Conservation (phyloP, 1,140 invertebrate species). For the Drosophila watanabei region DNA sequence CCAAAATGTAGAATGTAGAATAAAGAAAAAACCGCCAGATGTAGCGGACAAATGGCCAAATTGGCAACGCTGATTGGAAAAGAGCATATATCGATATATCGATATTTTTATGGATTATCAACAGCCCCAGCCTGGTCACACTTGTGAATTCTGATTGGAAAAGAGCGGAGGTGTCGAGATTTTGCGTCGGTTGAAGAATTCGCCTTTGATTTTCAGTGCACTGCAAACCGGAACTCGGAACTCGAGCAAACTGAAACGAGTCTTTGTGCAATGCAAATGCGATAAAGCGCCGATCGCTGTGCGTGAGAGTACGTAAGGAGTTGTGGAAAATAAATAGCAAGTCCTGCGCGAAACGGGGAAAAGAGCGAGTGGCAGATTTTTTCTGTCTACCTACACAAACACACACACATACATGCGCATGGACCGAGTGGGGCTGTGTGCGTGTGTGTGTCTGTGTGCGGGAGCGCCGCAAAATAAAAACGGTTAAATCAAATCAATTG, state of each 20-base stretch:
- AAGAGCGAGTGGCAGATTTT: slow-evolving; percentile 78
- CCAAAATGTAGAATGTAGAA: too few relatives aligned
- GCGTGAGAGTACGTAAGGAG: slow-evolving; percentile 63
- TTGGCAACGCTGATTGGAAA: too few relatives aligned
- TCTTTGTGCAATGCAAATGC: slow-evolving; percentile 68
- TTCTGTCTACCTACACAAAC: slow-evolving; percentile 81
- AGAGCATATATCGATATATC: too few relatives aligned
- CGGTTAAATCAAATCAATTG: slow-evolving; percentile 24
- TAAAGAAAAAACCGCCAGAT: too few relatives aligned
- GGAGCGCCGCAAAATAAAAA: slow-evolving; percentile 42
- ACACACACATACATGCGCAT: slow-evolving; percentile 63
- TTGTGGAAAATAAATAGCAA: slow-evolving; percentile 34
- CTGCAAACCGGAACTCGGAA: slow-evolving; percentile 25
- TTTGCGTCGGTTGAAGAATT: slow-evolving; percentile 32
- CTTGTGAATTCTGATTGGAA: slow-evolving; percentile 21
- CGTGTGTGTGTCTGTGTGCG: slow-evolving; percentile 46
- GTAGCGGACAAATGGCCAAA: too few relatives aligned
- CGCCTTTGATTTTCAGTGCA: slow-evolving; percentile 55
- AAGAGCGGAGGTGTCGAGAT: slow-evolving; percentile 25
- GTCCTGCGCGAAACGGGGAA: slow-evolving; percentile 44
- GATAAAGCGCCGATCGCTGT: slow-evolving; percentile 55
- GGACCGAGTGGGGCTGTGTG: slow-evolving; percentile 47
- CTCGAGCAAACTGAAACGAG: slow-evolving; percentile 52
- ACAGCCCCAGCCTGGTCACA: not conserved
- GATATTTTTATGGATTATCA: too few relatives aligned